Conservation (phyloP, 35 echinoderm and acorn worm species). For the Ptychodera flava region DNA sequence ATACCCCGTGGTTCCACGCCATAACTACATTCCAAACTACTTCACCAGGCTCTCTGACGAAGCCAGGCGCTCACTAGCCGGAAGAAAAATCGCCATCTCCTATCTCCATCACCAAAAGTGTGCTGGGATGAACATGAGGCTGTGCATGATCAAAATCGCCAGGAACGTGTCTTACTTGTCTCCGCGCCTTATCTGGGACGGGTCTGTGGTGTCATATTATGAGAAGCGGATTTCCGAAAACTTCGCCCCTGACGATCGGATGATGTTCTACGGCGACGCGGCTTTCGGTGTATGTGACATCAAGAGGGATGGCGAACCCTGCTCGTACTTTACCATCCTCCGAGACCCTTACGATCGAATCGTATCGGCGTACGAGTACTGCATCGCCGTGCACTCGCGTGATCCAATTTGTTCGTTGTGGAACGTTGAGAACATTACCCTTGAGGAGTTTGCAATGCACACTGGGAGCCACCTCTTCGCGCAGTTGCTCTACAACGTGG, state of each 20-base stretch:
- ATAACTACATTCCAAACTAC: neutral
- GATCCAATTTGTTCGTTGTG: neutral
- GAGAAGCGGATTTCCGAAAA: neutral
- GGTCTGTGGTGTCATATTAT: neutral
- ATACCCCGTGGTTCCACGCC: neutral
- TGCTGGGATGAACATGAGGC: neutral
- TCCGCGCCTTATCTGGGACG: neutral
- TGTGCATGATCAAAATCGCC: neutral
- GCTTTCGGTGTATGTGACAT: neutral
- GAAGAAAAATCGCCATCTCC: neutral
- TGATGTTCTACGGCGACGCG: neutral
- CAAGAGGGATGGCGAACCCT: neutral
- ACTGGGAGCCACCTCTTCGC: neutral
- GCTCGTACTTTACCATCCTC: constrained; percentile 43
- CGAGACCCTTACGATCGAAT: constrained; percentile 25
- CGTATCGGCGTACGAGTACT: constrained; percentile 35
- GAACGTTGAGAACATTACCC: neutral
- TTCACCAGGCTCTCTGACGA: neutral
- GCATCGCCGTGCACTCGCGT: neutral
- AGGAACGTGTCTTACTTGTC: neutral
- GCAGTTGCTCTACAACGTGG: neutral
- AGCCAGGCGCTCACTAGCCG: neutral
- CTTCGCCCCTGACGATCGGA: neutral
- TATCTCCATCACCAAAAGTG: neutral
- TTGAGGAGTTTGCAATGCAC: neutral